Percentiles rank a stretch among this genome's conserved stretches.
These are phyloP conservation scores for Oryzias sinensis DNA, from an alignment of 2,797 vertebrate species.

Conservation along the genomic window DNA sequence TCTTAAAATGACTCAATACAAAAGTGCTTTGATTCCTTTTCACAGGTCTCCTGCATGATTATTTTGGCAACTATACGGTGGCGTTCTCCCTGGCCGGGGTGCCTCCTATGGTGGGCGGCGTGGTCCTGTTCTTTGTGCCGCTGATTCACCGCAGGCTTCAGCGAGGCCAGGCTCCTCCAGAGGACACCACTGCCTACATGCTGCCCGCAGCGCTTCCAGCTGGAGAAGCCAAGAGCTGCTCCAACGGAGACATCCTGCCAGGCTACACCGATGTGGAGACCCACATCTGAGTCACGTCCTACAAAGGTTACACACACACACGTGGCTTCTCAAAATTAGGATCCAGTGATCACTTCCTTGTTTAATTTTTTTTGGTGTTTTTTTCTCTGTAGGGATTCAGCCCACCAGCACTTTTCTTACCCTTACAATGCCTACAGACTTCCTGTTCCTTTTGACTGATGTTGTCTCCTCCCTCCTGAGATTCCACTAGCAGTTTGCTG, in stretches of 20 bases:
- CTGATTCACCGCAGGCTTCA: constrained; percentile 84
- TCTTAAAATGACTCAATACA: too few species aligned
- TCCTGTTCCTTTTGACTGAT: constrained; percentile 44
- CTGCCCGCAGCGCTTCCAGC: constrained; percentile 62
- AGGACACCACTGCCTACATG: constrained; percentile 88
- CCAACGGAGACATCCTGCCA: constrained; percentile 91
- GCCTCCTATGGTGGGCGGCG: constrained; percentile 88
- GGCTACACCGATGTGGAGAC: constrained; percentile 89
- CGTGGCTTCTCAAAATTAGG: too few species aligned
- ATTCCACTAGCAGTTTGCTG: constrained; percentile 38
- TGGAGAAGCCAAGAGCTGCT: constrained; percentile 69
- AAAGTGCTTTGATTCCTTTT: background rate
- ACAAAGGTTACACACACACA: constrained; percentile 58
- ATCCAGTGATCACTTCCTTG: background rate
- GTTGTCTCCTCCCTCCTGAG: constrained; percentile 31
- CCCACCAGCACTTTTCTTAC: constrained; percentile 69
- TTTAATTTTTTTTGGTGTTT: constrained; percentile 5
- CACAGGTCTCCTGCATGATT: constrained; percentile 87
- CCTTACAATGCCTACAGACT: constrained; percentile 43
- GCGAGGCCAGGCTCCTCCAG: constrained; percentile 66
- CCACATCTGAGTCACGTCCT: constrained; percentile 77
- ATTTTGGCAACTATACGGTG: constrained; percentile 85
- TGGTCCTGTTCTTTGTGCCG: constrained; percentile 93
- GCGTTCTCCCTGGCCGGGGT: constrained; percentile 95
- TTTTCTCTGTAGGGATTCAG: constrained; percentile 67